Evolutionary conservation across 2,113 vertebrate genomes (phyloP).

Genomic region (Pituophis catenifer): DNA sequence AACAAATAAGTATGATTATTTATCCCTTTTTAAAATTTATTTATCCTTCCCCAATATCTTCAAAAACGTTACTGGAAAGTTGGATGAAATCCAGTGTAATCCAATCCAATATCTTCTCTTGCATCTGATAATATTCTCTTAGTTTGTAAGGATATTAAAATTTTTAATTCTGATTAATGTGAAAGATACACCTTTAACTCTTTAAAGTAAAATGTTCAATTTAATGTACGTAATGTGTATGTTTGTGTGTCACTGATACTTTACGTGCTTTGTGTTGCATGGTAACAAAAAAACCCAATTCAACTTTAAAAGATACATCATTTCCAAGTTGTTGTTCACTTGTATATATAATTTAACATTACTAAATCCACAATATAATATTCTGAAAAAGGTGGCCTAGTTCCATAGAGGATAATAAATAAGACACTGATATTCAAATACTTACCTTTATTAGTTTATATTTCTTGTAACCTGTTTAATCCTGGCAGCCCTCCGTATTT

Average conservation of each 20-base stretch:
- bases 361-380: neutral
- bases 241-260: constrained; percentile 29
- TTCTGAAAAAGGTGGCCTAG: neutral
- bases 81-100: constrained; percentile 20
- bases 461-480: neutral
- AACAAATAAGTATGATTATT: neutral
- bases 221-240: constrained; percentile 31
- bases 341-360: neutral
- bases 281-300: constrained; percentile 30
- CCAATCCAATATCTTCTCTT: constrained; percentile 12
- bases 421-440: neutral
- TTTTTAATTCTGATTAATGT: neutral
- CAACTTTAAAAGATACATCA: constrained; percentile 14
- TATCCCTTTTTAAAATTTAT: neutral
- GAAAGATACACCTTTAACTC: constrained; percentile 27
- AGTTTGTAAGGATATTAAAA: constrained; percentile 10
- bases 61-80: constrained; percentile 1
- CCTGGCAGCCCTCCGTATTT: neutral
- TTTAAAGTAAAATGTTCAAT: constrained; percentile 46
- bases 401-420: neutral
- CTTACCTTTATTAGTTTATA: constrained; percentile 2
- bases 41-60: neutral
- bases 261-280: constrained; percentile 53
- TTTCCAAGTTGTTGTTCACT: neutral
- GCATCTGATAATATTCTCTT: constrained; percentile 6